Percentiles rank a stretch among this genome's conserved stretches.
These are phyloP conservation scores for Steatocranus sp. DNA, from an alignment of 2,797 vertebrate genomes.

Conservation along the genomic window DNA sequence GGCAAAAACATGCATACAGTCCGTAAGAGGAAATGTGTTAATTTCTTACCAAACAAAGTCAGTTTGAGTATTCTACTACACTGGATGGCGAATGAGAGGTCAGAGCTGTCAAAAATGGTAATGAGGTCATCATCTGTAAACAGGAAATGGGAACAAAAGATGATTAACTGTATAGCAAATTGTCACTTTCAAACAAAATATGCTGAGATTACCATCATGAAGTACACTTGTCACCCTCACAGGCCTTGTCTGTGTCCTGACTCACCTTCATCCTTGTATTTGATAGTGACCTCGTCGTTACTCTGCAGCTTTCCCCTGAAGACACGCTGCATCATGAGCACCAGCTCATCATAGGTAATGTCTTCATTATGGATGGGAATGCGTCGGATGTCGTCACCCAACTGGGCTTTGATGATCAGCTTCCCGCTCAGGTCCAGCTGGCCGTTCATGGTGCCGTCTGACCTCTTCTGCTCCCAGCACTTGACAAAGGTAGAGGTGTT, in stretches of 20 bases:
- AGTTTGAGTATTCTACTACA: constrained; percentile 99
- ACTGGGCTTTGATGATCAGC: constrained; percentile 98
- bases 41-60: constrained; percentile 93
- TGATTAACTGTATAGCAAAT: neutral
- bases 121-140: constrained; percentile 95
- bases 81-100: constrained; percentile 98
- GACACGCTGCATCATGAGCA: constrained; percentile 99
- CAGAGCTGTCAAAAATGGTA: constrained; percentile 99
- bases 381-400: constrained; percentile 96
- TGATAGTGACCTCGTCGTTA: constrained; percentile 97
- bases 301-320: constrained; percentile 97
- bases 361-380: constrained; percentile 99
- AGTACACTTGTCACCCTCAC: neutral
- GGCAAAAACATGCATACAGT: neutral
- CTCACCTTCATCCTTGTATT: constrained; percentile 98
- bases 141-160: neutral
- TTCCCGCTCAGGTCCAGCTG: constrained; percentile 98
- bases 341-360: constrained; percentile 97
- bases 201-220: neutral
- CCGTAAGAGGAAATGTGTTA: neutral
- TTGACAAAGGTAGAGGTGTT: neutral
- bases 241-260: neutral
- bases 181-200: neutral
- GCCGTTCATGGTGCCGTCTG: constrained; percentile 87
- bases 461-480: constrained; percentile 62